phyloP scores from a whole-genome alignment of 2,797 vertebrate species.

The Halcyon chelicuti region DNA sequence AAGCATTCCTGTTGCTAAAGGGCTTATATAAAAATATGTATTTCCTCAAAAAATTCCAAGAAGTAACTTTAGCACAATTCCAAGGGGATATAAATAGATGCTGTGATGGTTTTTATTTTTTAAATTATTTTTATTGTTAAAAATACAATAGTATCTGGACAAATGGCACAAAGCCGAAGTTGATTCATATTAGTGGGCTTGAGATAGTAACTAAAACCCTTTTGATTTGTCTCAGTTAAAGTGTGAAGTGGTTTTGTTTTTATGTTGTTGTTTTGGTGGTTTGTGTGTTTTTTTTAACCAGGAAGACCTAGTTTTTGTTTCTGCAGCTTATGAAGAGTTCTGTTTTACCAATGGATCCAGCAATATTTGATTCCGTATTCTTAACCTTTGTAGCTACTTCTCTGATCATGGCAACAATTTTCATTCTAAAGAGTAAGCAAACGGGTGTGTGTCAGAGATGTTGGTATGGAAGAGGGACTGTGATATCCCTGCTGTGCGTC shows the following conservation, averaged over 20 bases:
- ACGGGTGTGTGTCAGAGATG: neutral
- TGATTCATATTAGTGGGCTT: neutral
- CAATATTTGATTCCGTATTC: neutral
- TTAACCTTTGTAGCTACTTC: neutral
- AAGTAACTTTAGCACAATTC: neutral
- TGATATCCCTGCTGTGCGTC: fast-evolving
- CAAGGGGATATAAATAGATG: neutral
- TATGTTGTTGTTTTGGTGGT: neutral
- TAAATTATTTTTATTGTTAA: too few species aligned
- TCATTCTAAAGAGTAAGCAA: neutral
- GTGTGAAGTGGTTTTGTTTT: neutral
- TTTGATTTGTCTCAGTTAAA: neutral
- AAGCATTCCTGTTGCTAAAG: neutral
- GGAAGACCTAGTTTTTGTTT: neutral
- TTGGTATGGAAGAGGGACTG: neutral
- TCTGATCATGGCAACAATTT: neutral
- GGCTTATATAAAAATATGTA: neutral
- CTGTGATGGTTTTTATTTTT: too few species aligned
- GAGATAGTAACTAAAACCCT: neutral
- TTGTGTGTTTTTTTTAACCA: neutral
- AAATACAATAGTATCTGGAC: neutral
- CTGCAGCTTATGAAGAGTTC: neutral
- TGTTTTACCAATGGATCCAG: neutral
- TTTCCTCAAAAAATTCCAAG: neutral
- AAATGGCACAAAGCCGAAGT: neutral